phyloP scores from a whole-genome alignment of 1,140 invertebrate species.

The Panulirus ornatus region DNA sequence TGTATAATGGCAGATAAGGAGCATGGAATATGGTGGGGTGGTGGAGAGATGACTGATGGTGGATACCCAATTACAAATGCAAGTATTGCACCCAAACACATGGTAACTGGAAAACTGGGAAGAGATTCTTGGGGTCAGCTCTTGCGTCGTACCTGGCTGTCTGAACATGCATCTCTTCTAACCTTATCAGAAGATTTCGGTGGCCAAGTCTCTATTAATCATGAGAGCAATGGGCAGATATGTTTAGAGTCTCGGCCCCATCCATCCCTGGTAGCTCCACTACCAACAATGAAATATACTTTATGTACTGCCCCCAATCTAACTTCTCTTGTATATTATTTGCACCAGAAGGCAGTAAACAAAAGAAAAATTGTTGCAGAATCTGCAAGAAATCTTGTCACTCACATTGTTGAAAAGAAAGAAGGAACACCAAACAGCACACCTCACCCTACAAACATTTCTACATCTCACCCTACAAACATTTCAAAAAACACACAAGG shows the following conservation, averaged over 20 bases:
- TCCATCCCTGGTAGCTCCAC: background rate
- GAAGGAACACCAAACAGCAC: background rate
- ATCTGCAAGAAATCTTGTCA: background rate
- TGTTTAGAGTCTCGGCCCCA: constrained; percentile 46
- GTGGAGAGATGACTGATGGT: constrained; percentile 66
- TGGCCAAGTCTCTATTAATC: constrained; percentile 53
- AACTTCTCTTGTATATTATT: constrained; percentile 21
- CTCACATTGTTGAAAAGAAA: background rate
- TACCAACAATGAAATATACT: constrained; percentile 44
- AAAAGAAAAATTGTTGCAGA: constrained; percentile 35
- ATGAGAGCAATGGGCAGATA: constrained; percentile 46
- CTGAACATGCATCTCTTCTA: constrained; percentile 53
- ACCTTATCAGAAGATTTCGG: constrained; percentile 46
- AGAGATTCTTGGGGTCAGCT: constrained; percentile 61
- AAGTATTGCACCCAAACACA: constrained; percentile 25
- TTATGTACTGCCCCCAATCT: constrained; percentile 61
- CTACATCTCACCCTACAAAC: no score
- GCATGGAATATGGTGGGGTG: constrained; percentile 67
- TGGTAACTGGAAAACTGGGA: constrained; percentile 66
- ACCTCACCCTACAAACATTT: background rate
- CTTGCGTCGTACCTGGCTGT: constrained; percentile 63
- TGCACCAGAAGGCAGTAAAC: constrained; percentile 36
- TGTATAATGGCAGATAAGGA: constrained; percentile 48
- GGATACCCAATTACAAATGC: constrained; percentile 63
- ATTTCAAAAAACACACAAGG: background rate